These are phyloP conservation scores for Hephaestus fuliginosus DNA, from an alignment of 2,797 vertebrate species.

Conservation along the genomic window DNA sequence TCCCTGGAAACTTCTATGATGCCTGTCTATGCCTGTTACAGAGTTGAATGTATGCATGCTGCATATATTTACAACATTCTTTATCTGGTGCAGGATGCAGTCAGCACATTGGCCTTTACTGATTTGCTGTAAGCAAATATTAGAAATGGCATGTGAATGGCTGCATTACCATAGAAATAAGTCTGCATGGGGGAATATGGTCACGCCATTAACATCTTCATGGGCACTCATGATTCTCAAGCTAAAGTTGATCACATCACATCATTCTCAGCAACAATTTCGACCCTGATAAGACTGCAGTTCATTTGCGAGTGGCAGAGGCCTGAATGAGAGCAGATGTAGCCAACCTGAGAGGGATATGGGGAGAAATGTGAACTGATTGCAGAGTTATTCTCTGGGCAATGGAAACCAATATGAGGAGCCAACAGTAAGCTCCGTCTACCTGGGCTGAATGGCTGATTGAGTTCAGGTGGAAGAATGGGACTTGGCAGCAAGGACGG, in stretches of 20 bases:
- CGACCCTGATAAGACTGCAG: slow-evolving; percentile 51
- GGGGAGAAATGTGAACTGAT: slow-evolving; percentile 78
- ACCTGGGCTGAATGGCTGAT: slow-evolving; percentile 76
- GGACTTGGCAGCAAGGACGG: slow-evolving; percentile 67
- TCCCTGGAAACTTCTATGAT: slow-evolving; percentile 12
- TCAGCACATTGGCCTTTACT: slow-evolving; percentile 52
- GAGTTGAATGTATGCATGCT: slow-evolving; percentile 12
- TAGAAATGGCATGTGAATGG: slow-evolving; percentile 72
- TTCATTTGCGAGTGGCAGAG: slow-evolving; percentile 63
- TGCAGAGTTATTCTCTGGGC: slow-evolving; percentile 80
- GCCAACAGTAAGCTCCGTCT: slow-evolving; percentile 74
- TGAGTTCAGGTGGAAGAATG: slow-evolving; percentile 72
- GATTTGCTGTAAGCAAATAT: slow-evolving; percentile 69
- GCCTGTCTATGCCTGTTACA: slow-evolving; percentile 16
- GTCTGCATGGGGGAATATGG: slow-evolving; percentile 51
- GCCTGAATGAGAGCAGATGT: slow-evolving; percentile 67
- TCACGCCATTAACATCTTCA: slow-evolving; percentile 67
- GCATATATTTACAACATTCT: slow-evolving; percentile 29
- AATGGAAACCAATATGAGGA: slow-evolving; percentile 78
- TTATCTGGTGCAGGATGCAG: slow-evolving; percentile 38
- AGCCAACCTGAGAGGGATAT: slow-evolving; percentile 65
- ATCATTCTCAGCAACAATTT: slow-evolving; percentile 58
- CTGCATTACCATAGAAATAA: slow-evolving; percentile 81
- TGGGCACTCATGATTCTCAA: slow-evolving; percentile 47
- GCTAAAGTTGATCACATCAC: slow-evolving; percentile 66